Conservation (phyloP, 1,140 invertebrate genomes). For the Ceratosolen solmsi region DNA sequence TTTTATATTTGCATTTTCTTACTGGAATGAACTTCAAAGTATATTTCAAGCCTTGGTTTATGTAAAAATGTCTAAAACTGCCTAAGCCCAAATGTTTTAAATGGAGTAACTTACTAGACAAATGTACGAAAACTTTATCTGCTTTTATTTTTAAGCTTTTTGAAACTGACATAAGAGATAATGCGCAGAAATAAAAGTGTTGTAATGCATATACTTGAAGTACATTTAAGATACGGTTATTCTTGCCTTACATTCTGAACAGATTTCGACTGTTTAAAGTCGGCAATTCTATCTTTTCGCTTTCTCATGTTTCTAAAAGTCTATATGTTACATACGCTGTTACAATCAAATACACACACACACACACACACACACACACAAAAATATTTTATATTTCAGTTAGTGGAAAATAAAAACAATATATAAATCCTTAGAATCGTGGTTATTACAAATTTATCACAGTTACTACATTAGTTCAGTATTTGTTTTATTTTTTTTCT, state of each 20-base stretch:
- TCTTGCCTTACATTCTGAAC: not conserved
- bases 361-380: no score
- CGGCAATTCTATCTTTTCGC: not conserved
- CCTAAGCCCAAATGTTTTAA: not conserved
- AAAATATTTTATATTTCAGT: no score
- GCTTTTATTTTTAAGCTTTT: not conserved
- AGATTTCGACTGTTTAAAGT: not conserved
- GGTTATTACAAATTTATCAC: no score
- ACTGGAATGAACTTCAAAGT: not conserved
- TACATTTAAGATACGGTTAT: not conserved
- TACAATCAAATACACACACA: no score
- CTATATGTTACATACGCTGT: not conserved
- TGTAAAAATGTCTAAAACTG: not conserved
- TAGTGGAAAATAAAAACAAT: no score
- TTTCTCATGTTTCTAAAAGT: not conserved
- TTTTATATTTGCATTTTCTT: conserved; percentile 11
- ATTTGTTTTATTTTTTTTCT: no score
- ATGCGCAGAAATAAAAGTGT: not conserved
- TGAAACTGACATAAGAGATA: not conserved
- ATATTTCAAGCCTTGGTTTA: not conserved
- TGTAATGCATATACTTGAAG: not conserved
- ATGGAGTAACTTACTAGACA: not conserved
- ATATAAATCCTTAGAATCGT: no score
- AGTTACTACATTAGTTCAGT: no score
- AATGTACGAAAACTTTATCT: not conserved